Evolutionary conservation across 1,140 invertebrate genomes (phyloP).

Genomic region (Cherax destructor): DNA sequence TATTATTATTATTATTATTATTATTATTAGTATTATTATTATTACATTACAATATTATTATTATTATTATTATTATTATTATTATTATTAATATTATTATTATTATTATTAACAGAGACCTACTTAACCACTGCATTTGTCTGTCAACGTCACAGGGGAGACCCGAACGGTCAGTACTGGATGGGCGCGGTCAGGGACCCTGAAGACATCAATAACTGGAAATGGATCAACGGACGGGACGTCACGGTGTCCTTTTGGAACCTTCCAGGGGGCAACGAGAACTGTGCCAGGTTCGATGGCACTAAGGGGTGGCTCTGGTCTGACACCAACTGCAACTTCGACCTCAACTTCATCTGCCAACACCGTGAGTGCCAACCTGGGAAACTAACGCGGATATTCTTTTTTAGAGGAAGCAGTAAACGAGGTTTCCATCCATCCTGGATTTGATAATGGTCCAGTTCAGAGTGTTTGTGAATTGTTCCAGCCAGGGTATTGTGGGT

Average conservation of each 20-base stretch:
- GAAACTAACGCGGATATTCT: too few species aligned
- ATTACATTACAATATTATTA: background rate
- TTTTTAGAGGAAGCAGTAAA: too few species aligned
- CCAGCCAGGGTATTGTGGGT: too few species aligned
- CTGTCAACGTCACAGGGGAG: constrained; percentile 80
- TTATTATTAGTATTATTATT: constrained; percentile 1
- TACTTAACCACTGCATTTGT: too few species aligned
- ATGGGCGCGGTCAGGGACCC: constrained; percentile 91
- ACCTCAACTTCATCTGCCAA: constrained; percentile 94
- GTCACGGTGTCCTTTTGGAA: constrained; percentile 96
- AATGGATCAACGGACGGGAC: constrained; percentile 91
- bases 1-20: background rate
- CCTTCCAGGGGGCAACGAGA: constrained; percentile 86
- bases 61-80: too few species aligned
- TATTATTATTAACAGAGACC: background rate
- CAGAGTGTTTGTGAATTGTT: too few species aligned
- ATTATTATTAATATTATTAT: too few species aligned
- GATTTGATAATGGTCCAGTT: too few species aligned
- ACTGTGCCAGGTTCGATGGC: constrained; percentile 93
- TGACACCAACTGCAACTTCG: constrained; percentile 90
- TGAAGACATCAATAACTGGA: constrained; percentile 88
- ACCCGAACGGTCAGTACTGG: constrained; percentile 95
- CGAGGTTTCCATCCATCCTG: too few species aligned
- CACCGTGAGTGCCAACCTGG: constrained; percentile 83
- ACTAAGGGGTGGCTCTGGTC: constrained; percentile 96